Evolutionary conservation across 2,113 vertebrate genomes (phyloP).

Genomic region (Pseudopipra pipra): DNA sequence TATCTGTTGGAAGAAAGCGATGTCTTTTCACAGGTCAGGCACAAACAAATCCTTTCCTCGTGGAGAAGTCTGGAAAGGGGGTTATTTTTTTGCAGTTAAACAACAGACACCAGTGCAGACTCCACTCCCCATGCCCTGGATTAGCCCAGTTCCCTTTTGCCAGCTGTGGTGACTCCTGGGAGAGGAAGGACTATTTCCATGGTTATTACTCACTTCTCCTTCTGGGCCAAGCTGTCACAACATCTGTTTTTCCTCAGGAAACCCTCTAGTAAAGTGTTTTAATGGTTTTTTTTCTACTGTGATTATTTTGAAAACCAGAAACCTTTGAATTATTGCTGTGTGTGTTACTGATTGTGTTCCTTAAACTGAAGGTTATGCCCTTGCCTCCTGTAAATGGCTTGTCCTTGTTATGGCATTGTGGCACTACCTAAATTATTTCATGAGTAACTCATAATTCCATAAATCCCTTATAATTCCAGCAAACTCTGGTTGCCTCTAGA

Average conservation of each 20-base stretch:
- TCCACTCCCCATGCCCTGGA: background rate
- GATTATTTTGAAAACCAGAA: background rate
- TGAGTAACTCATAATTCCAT: background rate
- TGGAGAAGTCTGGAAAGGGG: background rate
- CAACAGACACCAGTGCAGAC: background rate
- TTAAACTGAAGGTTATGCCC: background rate
- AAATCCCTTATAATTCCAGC: background rate
- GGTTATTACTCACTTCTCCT: slow-evolving; percentile 11
- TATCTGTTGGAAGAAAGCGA: background rate
- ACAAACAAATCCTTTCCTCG: background rate
- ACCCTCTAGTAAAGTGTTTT: background rate
- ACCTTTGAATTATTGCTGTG: background rate
- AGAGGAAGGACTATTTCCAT: background rate
- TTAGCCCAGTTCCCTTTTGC: background rate
- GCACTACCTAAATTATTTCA: background rate
- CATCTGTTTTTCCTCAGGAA: background rate
- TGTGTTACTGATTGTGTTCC: background rate
- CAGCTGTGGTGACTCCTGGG: background rate
- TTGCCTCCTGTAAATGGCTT: background rate
- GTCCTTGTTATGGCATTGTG: background rate
- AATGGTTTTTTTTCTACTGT: background rate
- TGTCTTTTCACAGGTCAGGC: background rate
- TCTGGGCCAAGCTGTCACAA: background rate
- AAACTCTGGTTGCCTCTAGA: background rate
- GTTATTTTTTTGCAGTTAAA: background rate